Percentiles rank a stretch among this genome's conserved stretches.
Conservation (phyloP, 2,797 vertebrate genomes). For the Hoplostethus mediterraneus region DNA sequence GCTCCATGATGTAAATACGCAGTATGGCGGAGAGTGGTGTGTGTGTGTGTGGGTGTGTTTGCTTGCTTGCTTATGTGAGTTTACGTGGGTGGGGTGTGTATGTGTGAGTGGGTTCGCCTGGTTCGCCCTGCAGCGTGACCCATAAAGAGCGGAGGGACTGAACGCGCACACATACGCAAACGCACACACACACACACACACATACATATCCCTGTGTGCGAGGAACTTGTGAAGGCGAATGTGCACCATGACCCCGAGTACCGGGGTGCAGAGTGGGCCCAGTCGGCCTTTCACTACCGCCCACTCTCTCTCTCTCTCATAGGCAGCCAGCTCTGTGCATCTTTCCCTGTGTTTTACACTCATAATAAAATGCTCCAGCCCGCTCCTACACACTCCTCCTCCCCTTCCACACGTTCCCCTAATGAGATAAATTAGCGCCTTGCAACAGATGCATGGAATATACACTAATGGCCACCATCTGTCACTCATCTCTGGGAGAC, state of each 20-base stretch:
- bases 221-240: conserved; percentile 6
- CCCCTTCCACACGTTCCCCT: conserved; percentile 74
- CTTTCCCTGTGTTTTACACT: conserved; percentile 77
- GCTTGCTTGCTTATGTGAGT: not conserved
- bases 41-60: not conserved
- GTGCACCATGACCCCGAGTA: conserved; percentile 38
- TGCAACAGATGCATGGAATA: conserved; percentile 86
- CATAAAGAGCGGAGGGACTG: conserved; percentile 8
- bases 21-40: conserved; percentile 16
- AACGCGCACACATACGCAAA: conserved; percentile 5
- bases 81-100: conserved; percentile 17
- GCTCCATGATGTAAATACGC: conserved; percentile 37
- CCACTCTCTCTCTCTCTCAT: not conserved
- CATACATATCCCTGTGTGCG: not conserved
- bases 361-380: conserved; percentile 77
- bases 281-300: not conserved
- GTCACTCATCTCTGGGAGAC: conserved; percentile 82
- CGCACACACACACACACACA: not conserved
- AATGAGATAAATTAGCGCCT: conserved; percentile 88
- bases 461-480: conserved; percentile 86
- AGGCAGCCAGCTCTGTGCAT: conserved; percentile 35
- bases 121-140: conserved; percentile 25
- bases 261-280: not conserved
- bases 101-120: conserved; percentile 17
- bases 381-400: conserved; percentile 62